Conservation (phyloP, 2,797 vertebrate genomes). For the Dendrocincla tyrannina region DNA sequence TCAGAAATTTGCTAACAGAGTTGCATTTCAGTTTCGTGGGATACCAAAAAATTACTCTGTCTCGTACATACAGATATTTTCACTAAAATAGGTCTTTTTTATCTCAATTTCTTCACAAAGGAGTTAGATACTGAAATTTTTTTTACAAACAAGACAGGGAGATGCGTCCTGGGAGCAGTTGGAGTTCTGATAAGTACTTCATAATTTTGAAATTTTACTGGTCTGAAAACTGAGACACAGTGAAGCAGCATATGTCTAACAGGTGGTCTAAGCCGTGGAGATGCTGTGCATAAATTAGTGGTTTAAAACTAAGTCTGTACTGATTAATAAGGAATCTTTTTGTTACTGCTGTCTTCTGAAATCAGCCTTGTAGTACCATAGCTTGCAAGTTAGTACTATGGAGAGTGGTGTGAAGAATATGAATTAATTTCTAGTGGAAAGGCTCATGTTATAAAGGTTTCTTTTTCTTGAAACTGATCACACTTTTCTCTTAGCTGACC, state of each 20-base stretch:
- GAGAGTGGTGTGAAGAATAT: neutral
- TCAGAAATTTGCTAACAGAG: neutral
- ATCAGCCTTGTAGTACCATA: neutral
- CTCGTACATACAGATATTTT: neutral
- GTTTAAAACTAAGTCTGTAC: conserved; percentile 30
- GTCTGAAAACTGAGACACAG: conserved; percentile 41
- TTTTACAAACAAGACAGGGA: neutral
- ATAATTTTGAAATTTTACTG: neutral
- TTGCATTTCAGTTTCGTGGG: neutral
- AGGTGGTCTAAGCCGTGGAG: conserved; percentile 59
- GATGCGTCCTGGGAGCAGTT: neutral
- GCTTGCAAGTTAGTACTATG: neutral
- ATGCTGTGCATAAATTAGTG: conserved; percentile 54
- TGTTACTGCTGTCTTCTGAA: conserved; percentile 15
- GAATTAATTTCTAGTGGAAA: neutral
- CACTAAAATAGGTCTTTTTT: neutral
- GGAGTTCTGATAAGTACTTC: neutral
- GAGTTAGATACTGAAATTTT: neutral
- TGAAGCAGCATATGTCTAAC: conserved; percentile 54
- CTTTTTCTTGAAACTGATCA: neutral
- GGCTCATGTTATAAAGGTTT: neutral
- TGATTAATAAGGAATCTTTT: conserved; percentile 26
- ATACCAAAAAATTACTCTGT: neutral
- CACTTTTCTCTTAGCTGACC: neutral
- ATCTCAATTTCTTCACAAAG: neutral